Evolutionary conservation across 1,140 invertebrate genomes (phyloP).

Genomic region (Drosophila suzukii): DNA sequence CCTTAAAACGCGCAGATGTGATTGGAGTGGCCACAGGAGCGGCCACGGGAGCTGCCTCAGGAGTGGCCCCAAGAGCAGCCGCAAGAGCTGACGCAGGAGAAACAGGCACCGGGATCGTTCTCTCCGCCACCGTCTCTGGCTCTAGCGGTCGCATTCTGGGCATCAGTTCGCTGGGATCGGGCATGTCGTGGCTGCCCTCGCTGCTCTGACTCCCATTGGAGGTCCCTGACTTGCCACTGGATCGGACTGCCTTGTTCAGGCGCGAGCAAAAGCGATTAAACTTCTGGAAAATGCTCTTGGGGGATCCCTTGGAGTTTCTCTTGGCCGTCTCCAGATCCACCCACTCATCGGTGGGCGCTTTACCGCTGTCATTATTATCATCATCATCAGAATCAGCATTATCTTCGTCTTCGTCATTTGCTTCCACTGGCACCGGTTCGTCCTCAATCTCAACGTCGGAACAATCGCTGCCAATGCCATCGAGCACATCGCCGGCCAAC

Average conservation of each 20-base stretch:
- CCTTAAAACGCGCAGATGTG: not conserved
- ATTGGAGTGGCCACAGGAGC: too few relatives aligned
- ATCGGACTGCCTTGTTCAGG: conserved; percentile 12
- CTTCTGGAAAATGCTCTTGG: conserved; percentile 26
- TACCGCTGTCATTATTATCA: not conserved
- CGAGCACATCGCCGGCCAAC: conserved; percentile 9
- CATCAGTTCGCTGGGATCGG: conserved; percentile 33
- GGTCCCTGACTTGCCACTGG: not conserved
- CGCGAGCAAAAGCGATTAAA: conserved; percentile 42
- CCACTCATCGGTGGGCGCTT: conserved; percentile 33
- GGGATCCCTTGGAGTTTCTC: not conserved
- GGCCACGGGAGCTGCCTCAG: not conserved
- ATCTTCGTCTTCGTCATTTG: not conserved
- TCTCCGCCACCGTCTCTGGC: not conserved
- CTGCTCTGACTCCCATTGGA: conserved; percentile 3
- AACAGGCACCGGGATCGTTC: not conserved
- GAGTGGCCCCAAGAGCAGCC: too few relatives aligned
- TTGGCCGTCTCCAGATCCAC: conserved; percentile 35
- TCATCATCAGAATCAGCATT: not conserved
- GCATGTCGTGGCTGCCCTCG: conserved; percentile 3
- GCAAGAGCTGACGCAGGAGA: not conserved
- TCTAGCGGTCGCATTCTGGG: conserved; percentile 25
- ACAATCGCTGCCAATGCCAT: conserved; percentile 51
- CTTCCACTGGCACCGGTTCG: not conserved
- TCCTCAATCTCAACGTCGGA: conserved; percentile 8